Percentiles rank a stretch among this genome's conserved stretches.
Conservation (phyloP, 2,113 vertebrate genomes). For the Mus spicilegus region DNA sequence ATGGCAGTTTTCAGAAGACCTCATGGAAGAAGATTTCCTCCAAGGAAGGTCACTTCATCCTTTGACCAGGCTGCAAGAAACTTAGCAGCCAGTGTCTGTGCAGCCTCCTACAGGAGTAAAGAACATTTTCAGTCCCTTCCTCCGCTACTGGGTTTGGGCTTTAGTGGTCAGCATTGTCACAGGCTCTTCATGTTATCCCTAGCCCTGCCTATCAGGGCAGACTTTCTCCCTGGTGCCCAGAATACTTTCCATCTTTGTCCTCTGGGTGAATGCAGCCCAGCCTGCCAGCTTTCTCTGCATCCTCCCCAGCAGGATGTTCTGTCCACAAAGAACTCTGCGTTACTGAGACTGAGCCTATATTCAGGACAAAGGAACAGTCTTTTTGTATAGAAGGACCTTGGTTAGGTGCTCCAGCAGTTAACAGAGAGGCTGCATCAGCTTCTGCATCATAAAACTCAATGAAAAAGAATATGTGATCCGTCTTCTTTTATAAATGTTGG, state of each 20-base stretch:
- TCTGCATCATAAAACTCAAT: background rate
- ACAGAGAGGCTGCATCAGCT: background rate
- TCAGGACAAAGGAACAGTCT: background rate
- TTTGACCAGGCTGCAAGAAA: background rate
- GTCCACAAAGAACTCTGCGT: background rate
- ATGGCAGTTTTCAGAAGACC: background rate
- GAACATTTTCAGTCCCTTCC: background rate
- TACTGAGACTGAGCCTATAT: background rate
- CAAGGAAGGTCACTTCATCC: background rate
- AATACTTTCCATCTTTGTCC: background rate
- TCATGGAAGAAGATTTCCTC: background rate
- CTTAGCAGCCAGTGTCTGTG: background rate
- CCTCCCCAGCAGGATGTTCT: background rate
- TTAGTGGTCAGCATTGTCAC: background rate
- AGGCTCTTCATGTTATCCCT: background rate
- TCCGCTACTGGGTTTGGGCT: background rate
- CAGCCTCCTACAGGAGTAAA: background rate
- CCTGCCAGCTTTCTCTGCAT: background rate
- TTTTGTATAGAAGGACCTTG: constrained; percentile 9
- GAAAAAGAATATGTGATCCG: background rate
- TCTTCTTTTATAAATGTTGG: background rate
- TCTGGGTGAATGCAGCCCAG: background rate
- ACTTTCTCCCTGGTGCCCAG: background rate
- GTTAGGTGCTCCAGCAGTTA: background rate
- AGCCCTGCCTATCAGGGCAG: background rate